A percentile compares a stretch with the other conserved stretches of the same genome.
phyloP scores from a whole-genome alignment of 1,140 invertebrate genomes.

The Bombus breviceps region DNA sequence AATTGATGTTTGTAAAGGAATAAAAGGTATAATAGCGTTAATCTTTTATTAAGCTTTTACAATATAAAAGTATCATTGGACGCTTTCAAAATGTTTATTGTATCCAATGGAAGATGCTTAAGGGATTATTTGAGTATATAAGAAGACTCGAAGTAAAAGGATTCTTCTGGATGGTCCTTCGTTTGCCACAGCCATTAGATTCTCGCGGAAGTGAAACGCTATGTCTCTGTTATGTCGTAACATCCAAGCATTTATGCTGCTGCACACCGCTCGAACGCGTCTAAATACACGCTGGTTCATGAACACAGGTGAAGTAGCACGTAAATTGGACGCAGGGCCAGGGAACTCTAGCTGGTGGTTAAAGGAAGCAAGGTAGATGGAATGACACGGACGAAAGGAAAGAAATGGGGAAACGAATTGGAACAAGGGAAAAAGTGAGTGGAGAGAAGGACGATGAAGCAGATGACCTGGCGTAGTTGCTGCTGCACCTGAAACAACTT shows the following conservation, averaged over 20 bases:
- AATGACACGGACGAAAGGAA: not conserved
- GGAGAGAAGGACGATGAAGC: not conserved
- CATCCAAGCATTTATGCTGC: conserved; percentile 14
- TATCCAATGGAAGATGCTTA: conserved; percentile 3
- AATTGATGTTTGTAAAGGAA: not conserved
- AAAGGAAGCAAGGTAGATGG: not conserved
- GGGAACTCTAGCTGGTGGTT: not conserved
- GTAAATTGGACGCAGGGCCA: conserved; percentile 58
- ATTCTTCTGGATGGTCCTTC: not conserved
- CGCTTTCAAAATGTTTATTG: too few species aligned
- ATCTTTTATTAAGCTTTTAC: conserved; percentile 7
- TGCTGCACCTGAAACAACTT: conserved; percentile 11
- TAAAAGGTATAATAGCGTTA: not conserved
- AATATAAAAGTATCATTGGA: not conserved
- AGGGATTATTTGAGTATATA: not conserved
- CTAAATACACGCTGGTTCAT: conserved; percentile 62
- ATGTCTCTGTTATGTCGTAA: conserved; percentile 15
- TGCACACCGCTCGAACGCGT: conserved; percentile 22
- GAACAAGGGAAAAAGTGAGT: not conserved
- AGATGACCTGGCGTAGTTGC: not conserved
- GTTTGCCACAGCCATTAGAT: not conserved
- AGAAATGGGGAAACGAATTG: not conserved
- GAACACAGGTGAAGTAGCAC: conserved; percentile 58
- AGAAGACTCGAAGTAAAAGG: not conserved
- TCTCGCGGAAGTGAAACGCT: conserved; percentile 22